Evolutionary conservation across 2,113 vertebrate species (phyloP), one percentile per base, ranked within the genome.

Genomic region (Psephotus haematonotus): DNA sequence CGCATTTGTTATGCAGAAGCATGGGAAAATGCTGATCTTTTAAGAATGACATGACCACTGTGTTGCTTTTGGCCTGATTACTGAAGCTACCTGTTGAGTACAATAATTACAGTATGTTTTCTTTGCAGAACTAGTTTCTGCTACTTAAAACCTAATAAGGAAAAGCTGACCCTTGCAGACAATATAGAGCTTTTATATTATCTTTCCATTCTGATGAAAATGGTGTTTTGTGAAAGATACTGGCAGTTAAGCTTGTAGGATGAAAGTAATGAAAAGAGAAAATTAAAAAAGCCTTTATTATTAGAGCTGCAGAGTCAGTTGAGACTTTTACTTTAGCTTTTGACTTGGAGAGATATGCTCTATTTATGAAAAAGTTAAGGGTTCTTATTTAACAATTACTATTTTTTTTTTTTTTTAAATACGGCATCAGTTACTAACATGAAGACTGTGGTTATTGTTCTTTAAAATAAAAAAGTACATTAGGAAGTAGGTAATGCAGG

Each of bases 61-160:
- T 91, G 96, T 97, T 98, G 95, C 96, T 97, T 97, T 98, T 97
- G 96, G 94, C 92, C 93, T 97, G 95, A 97, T 97, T 97, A 98
- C 96, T 92, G 95, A 91, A 96, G 96, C 93, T 97, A 96, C 97
- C 96, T 98, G 94, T 97, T 96, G 95, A 96, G 94, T 97, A 92
- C 83, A 97, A 91, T 97, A 96, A 97, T 97, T 97, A 97, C 95
- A 96, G 92, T 97, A 96, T 96, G 94, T 96, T 95, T 96, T 93
- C 88, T 96, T 96, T 80, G 80, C 94, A 95, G 95, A 97, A 95
- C 93, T 95, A 94, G 86, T 93, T 97, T 93, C 95, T 96, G 93
- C 97, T 97, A 94, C 94, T 97, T 98, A 97, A 97, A 97, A 95
- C 97, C 98, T 97, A 96, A 97, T 97, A 97, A 98, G 96, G 94